Evolutionary conservation across 2,888 invertebrate genomes (phyloP), one percentile per base, ranked within the genome.

Genomic region (Poecilobothrus nobilitatus): DNA sequence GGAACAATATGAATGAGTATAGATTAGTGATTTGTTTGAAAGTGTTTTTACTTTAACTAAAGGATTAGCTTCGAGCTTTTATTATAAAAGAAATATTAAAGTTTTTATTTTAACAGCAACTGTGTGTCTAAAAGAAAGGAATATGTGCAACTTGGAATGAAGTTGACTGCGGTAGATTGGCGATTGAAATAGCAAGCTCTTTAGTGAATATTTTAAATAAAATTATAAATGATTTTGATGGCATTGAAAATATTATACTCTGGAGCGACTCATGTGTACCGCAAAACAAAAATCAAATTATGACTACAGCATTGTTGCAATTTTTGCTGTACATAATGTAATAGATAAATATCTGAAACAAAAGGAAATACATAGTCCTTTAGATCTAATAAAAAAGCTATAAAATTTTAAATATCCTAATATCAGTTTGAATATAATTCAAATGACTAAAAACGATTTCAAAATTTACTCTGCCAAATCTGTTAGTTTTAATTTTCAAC

Each of bases 111-210:
- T n/a, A n/a, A 66, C 66, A 34, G 66, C 66, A 66, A 66, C 66
- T 53, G 44, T 66, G 44, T 44, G 21, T 22, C 21, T 22, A 34
- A 18, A 61, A 37, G 63, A n/a, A n/a, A 34, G 37, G 53, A 63
- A 37, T 63, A 67, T 67, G 67, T 67, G 67, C 34, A 63, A 67
- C 63, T 63, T 63, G 67, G 67, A 67, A 67, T 63, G 67, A 67
- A 34, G 18, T 67, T 21, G 21, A 63, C 4, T 62, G 63, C 41
- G 67, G 67, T 41, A 61, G 67, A 41, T 67, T 63, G n/a, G 68
- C 63, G n/a, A 63, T 63, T n/a, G 63, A 67, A 12, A 65, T 68
- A 33, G 68, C 67, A n/a, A 68, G 64, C 27, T 7, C 67, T 15
- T 27, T 67, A 64, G 44, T 22, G 9, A 67, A 67, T 63, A 67